These are phyloP conservation scores for Penelope pileata DNA, from an alignment of 2,113 vertebrate species.

Conservation along the genomic window DNA sequence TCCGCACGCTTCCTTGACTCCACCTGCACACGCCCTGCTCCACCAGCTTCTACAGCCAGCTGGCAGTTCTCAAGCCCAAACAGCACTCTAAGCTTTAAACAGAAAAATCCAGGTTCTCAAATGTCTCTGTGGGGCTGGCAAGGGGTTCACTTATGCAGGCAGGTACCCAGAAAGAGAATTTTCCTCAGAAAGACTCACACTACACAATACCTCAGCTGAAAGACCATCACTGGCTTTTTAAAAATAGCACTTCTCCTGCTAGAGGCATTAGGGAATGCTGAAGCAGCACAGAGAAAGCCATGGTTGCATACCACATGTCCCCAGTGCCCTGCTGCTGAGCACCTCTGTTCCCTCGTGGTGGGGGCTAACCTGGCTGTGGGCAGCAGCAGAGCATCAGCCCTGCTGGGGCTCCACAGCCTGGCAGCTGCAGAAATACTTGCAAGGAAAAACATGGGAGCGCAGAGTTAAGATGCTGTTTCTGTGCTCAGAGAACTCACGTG, in stretches of 20 bases:
- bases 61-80: not conserved
- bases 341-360: not conserved
- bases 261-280: not conserved
- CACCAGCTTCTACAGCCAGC: not conserved
- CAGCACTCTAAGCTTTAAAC: not conserved
- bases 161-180: not conserved
- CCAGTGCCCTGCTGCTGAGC: not conserved
- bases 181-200: not conserved
- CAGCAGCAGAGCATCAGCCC: not conserved
- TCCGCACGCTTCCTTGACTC: not conserved
- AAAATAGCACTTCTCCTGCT: not conserved
- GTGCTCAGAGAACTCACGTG: not conserved
- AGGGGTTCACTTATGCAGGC: not conserved
- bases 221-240: not conserved
- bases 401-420: not conserved
- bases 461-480: not conserved
- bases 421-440: not conserved
- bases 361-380: not conserved
- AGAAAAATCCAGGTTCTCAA: not conserved
- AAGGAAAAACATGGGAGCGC: not conserved
- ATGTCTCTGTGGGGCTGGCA: not conserved
- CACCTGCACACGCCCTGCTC: not conserved
- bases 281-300: not conserved
- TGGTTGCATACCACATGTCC: not conserved
- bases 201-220: not conserved